Evolutionary conservation across 2,113 vertebrate genomes (phyloP), one percentile per base, ranked within the genome.

Genomic region (Poeciliopsis prolifica): DNA sequence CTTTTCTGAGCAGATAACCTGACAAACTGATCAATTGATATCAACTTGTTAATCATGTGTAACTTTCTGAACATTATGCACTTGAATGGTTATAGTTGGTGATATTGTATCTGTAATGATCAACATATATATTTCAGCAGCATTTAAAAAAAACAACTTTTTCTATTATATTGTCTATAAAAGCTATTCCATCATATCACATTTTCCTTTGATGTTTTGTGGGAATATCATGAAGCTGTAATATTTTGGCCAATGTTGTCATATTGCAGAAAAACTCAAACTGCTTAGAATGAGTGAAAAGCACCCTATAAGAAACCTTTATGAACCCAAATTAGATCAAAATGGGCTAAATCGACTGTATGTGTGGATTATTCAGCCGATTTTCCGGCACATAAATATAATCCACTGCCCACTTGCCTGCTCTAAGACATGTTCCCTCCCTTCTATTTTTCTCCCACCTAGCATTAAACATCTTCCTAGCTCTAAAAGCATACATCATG

Each of bases 401-500:
- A 77, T 72, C 72, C 28, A 28, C 35, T 62, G 17, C 26, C 68
- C 64, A 63, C 30, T 70, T 29, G 33, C n/a, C 29, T 71, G 30
- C 54, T 72, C 22, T 22, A 26, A 70, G n/a, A 8, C 22, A 17
- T 68, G 26, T 44, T 10, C 1, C 14, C 35, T 68, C 35, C 4
- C 1, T 69, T 72, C 61, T 17, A 70, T 61, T 69, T 48, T 77
- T 70, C 61, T 66, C 77, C 61, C 44, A 33, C 24, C 26, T 85
- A 65, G 42, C 69, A 70, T 60, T 10, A 44, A 24, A 76, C 4
- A 24, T n/a, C 28, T 28, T 60, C 72, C 44, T 44, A 64, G 26
- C 48, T n/a, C 17, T n/a, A 70, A 24, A 51, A 77, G 64, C 68
- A 75, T 51, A 58, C 66, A 85, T 82, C 61, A 77, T 22, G 71